Base-by-base conservation (phyloP, 2,113 vertebrate genomes). In the Dicrurus megarhynchus region DNA sequence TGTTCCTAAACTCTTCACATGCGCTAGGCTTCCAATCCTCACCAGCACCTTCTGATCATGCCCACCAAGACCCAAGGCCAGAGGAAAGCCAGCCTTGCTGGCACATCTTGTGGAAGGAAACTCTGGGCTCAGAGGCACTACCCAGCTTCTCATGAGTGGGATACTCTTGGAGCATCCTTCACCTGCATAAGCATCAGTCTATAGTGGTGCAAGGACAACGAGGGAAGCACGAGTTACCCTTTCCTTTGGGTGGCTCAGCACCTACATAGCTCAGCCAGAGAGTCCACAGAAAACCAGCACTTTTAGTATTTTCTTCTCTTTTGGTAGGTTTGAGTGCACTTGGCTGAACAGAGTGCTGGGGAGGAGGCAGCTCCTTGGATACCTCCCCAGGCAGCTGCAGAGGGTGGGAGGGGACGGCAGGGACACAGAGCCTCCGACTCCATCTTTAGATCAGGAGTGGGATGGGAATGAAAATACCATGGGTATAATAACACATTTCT, bases 391-490 rank as follows among this genome's bases (percentile, higher is more conserved):
- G 70, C 2, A 23, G 70, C 90, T 87, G 90, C 82, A 75, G 61
- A 78, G 49, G 87, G 92, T 94, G 92, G 95, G 95, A 95, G 74
- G 56, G 74, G 74, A 87, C 32, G 1, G 78, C 77, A 93, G 74
- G 60, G 84, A 94, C 90, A 61, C 9, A 5, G 74, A 96, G 87
- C 91, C 92, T 87, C 90, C 6, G 0, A 82, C 57, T 96, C 95
- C 92, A 76, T 97, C 92, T 96, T 89, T 93, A 95, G 90, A 82
- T 91, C 87, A 93, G 49, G 85, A 89, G 96, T 93, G 90, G 96
- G 90, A 91, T n/a, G 63, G 61, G 74, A 69, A 87, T 82, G 74
- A 95, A 94, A 96, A 96, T 89, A 95, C 20, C 57, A 49, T 2
- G 27, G 57, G 11, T 74, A 89, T n/a, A 89, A 83, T 33, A 82